These are phyloP conservation scores for Allygus modestus DNA, from an alignment of 2,888 invertebrate species.

Conservation along the genomic window DNA sequence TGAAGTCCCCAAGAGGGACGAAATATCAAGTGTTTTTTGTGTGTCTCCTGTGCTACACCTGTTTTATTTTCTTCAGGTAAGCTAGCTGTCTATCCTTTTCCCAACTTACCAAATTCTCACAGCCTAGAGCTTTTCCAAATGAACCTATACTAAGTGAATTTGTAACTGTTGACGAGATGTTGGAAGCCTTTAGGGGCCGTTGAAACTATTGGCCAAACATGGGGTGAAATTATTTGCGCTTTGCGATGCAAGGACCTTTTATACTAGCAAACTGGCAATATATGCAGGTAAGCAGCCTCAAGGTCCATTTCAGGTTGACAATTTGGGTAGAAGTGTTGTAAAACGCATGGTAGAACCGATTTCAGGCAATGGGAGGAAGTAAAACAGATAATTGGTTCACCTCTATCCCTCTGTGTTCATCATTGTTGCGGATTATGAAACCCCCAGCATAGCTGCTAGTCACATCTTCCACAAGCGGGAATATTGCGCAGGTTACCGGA, in stretches of 20 bases:
- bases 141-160: not conserved
- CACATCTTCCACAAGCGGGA: no score
- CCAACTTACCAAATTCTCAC: no score
- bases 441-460: no score
- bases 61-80: no score
- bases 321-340: not conserved
- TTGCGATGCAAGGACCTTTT: not conserved
- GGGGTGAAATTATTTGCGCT: not conserved
- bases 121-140: no score
- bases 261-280: not conserved
- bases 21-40: no score
- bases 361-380: not conserved
- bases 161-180: not conserved
- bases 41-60: no score
- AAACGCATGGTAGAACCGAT: slow-evolving; percentile 9
- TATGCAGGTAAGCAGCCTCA: slow-evolving; percentile 19
- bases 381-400: slow-evolving; percentile 3
- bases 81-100: no score
- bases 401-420: not conserved
- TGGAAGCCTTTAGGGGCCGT: not conserved
- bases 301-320: not conserved
- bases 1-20: no score
- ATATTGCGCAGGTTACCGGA: no score
- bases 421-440: no score
- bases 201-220: not conserved